Percentiles rank a stretch among this genome's conserved stretches.
Conservation (phyloP, 2,797 vertebrate species). For the Xerus rutilus region DNA sequence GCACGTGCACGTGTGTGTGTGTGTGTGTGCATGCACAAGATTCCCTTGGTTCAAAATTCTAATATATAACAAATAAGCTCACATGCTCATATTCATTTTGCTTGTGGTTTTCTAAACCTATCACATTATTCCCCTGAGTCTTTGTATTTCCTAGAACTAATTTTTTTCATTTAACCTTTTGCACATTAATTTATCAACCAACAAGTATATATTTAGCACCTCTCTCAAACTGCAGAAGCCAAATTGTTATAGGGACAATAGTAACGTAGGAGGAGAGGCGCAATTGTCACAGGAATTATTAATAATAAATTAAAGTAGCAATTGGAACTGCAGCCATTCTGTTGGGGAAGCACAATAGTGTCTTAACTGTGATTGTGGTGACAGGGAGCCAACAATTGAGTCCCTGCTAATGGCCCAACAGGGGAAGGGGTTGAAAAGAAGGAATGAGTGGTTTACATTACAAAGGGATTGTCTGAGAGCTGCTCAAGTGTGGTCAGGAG, state of each 20-base stretch:
- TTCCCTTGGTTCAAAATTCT: constrained; percentile 39
- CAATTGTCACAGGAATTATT: constrained; percentile 74
- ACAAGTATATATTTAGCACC: constrained; percentile 14
- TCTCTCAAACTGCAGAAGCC: constrained; percentile 23
- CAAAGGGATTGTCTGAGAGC: constrained; percentile 79
- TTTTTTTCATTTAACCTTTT: constrained; percentile 52
- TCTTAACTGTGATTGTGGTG: constrained; percentile 73
- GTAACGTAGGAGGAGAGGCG: neutral
- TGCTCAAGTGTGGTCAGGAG: constrained; percentile 74
- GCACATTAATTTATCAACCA: constrained; percentile 51
- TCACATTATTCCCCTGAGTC: neutral
- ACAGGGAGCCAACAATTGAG: constrained; percentile 73
- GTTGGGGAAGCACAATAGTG: constrained; percentile 69
- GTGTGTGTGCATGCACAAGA: neutral
- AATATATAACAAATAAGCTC: constrained; percentile 18
- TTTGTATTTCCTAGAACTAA: constrained; percentile 45
- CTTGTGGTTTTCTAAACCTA: constrained; percentile 45
- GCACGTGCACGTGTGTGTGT: no score
- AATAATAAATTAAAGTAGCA: constrained; percentile 79
- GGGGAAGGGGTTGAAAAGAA: constrained; percentile 76
- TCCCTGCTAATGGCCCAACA: constrained; percentile 76
- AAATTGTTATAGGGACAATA: constrained; percentile 42
- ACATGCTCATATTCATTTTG: constrained; percentile 34
- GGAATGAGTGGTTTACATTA: constrained; percentile 81
- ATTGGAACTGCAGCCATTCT: constrained; percentile 64